Evolutionary conservation across 1,140 invertebrate species (phyloP), one percentile per base, ranked within the genome.

Genomic region (Bombus difficillimus): DNA sequence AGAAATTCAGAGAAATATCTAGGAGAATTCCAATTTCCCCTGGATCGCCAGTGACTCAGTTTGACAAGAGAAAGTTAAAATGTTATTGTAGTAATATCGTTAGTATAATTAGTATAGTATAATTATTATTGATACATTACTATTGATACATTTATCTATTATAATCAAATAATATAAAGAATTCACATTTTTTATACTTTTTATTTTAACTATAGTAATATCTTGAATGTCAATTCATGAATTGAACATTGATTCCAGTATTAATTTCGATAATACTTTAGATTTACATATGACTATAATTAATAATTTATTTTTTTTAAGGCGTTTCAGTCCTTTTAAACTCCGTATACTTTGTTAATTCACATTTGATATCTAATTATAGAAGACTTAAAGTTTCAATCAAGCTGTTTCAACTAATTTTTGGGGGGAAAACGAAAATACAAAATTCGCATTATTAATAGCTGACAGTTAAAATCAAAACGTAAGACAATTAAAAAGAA

Each of bases 391-490:
- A 18, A 25, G 39, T 59, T 43, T 10, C 25, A 37, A 75, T 28
- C 18, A 18, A 18, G 0, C 47, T 53, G 15, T n/a, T 73, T n/a
- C 22, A 34, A 22, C 8, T 6, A 66, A 28, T 64, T 76, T 37
- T 43, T 22, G 47, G 6, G 18, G 32, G 10, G 25, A 64, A 64
- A 74, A 18, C 25, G 9, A 34, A 41, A 62, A 73, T 3, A 25
- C 3, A 75, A 82, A 74, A 53, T 75, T 37, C 8, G 25, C 62
- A 41, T 28, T 39, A n/a, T 75, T 28, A 32, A n/a, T 47, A 62
- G 22, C n/a, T 32, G 32, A n/a, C 34, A 18, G 34, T n/a, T 37
- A 39, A 83, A 73, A 83, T 76, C 53, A 66, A 83, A 76, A 83
- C 10, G 22, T 37, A 64, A 64, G 39, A 64, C 43, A 13, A 47